Conservation (phyloP, 2,888 invertebrate species). For the Synergus japonicus region DNA sequence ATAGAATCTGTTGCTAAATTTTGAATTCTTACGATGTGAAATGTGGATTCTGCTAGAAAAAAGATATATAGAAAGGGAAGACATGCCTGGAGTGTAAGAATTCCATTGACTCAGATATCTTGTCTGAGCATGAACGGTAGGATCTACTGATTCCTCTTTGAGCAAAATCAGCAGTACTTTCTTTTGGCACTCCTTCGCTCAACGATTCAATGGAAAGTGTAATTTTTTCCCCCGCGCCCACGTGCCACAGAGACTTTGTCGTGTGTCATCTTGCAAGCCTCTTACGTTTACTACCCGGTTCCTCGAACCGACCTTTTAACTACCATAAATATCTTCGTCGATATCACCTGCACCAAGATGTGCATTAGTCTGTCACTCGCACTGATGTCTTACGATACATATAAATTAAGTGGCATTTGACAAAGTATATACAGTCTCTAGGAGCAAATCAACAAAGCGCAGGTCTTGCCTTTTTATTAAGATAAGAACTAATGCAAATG, state of each 20-base stretch:
- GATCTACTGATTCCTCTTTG: conserved; percentile 6
- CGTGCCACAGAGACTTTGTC: background rate
- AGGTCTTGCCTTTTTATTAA: background rate
- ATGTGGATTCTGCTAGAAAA: background rate
- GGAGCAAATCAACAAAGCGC: background rate
- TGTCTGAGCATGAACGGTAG: background rate
- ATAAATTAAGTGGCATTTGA: conserved; percentile 38
- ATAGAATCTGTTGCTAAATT: too few relatives aligned
- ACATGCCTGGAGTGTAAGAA: background rate
- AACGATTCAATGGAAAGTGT: conserved; percentile 47
- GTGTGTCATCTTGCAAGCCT: conserved; percentile 1
- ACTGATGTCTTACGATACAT: conserved; percentile 27
- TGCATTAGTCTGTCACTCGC: conserved; percentile 9
- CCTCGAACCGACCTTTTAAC: background rate
- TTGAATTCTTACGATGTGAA: too few relatives aligned
- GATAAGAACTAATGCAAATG: background rate
- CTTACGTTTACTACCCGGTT: background rate
- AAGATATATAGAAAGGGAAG: background rate
- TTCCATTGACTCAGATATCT: conserved; percentile 5
- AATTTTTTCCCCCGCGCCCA: conserved; percentile 46
- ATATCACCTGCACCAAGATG: conserved; percentile 11
- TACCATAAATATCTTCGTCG: background rate
- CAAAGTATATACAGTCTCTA: conserved; percentile 13
- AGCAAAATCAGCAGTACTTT: conserved; percentile 43
- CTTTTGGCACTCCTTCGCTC: conserved; percentile 54